A percentile compares a stretch with the other conserved stretches of the same genome.
These are phyloP conservation scores for Heteromormyrus szaboi DNA, from an alignment of 2,797 vertebrate species.

Conservation along the genomic window DNA sequence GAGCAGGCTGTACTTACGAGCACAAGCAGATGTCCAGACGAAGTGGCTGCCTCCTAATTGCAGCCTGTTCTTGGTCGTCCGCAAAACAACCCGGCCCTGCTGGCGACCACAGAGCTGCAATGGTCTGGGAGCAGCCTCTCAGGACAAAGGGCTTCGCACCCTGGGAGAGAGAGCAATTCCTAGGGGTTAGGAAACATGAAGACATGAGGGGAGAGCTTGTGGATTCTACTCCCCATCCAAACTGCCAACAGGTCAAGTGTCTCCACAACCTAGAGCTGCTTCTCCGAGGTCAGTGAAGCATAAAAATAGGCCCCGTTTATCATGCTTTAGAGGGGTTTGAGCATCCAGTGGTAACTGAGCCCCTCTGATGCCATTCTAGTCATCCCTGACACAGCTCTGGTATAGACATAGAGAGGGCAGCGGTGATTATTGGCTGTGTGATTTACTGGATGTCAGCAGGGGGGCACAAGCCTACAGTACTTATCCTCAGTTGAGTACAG, in stretches of 20 bases:
- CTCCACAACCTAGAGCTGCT: not conserved
- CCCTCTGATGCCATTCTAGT: not conserved
- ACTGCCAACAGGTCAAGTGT: not conserved
- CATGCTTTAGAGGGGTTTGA: not conserved
- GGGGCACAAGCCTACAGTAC: not conserved
- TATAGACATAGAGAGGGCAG: not conserved
- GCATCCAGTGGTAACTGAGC: not conserved
- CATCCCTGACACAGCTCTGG: not conserved
- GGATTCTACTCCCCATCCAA: not conserved
- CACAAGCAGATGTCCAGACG: conserved; percentile 19
- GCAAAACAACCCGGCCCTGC: not conserved
- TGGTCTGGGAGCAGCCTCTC: conserved; percentile 43
- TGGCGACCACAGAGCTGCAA: conserved; percentile 26
- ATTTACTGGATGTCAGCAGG: not conserved
- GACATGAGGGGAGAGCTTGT: not conserved
- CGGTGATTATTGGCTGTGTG: not conserved
- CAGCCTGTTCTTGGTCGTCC: not conserved
- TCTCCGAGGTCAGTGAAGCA: not conserved
- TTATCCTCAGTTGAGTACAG: not conserved
- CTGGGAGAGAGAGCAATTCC: not conserved
- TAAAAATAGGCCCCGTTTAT: conserved; percentile 3
- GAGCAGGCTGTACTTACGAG: conserved; percentile 21
- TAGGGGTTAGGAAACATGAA: not conserved
- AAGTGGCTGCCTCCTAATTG: conserved; percentile 14
- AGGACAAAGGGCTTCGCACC: not conserved